A percentile compares a stretch with the other conserved stretches of the same genome.
phyloP scores from a whole-genome alignment of 2,113 vertebrate genomes.

The Emydocephalus ijimae region DNA sequence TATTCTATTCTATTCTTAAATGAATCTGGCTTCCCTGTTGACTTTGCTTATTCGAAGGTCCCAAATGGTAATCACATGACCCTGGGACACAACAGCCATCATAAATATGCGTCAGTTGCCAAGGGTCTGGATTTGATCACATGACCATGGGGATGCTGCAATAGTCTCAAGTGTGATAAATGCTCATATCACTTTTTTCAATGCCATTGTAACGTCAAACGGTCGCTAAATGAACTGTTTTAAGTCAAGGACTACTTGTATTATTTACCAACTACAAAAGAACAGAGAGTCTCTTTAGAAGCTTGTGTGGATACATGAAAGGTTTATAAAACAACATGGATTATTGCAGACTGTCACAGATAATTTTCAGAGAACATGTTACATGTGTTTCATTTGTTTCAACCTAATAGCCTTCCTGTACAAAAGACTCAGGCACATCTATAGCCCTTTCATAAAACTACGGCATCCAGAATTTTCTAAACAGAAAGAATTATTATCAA shows the following conservation, averaged over 20 bases:
- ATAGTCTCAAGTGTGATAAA: neutral
- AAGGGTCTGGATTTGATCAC: neutral
- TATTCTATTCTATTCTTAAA: neutral
- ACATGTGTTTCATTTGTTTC: neutral
- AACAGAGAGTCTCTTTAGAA: neutral
- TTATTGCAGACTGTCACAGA: neutral
- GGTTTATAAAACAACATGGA: neutral
- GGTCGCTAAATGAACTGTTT: neutral
- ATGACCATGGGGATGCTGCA: neutral
- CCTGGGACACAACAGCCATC: neutral
- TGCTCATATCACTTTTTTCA: neutral
- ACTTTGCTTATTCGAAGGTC: neutral
- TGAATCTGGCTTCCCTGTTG: neutral
- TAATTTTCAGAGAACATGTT: neutral
- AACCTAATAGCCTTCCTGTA: neutral
- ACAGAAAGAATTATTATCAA: neutral
- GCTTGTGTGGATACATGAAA: neutral
- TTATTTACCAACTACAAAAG: neutral
- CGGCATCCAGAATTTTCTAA: neutral
- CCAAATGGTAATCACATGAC: neutral
- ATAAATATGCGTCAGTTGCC: neutral
- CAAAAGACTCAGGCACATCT: neutral
- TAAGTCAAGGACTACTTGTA: neutral
- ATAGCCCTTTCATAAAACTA: neutral
- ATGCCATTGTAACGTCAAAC: neutral